These are phyloP conservation scores for Tanypteryx hageni DNA, from an alignment of 2,888 invertebrate species.

Conservation along the genomic window DNA sequence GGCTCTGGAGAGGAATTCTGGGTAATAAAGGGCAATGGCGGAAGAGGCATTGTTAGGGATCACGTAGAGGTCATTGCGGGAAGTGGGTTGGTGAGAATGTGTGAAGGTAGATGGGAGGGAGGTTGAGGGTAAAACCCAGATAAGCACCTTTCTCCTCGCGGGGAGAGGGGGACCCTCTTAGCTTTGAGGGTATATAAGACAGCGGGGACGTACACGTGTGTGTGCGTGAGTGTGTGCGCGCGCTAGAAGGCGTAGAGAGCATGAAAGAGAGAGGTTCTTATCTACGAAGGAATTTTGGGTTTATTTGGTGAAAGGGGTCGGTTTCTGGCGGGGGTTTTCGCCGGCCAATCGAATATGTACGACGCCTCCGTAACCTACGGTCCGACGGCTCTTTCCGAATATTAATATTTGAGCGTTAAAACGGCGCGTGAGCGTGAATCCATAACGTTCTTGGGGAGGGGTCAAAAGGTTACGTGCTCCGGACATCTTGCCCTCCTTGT, in stretches of 20 bases:
- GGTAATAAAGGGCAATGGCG: slow-evolving; percentile 50
- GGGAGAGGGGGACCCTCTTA: background rate
- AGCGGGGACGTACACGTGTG: background rate
- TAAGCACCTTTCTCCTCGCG: slow-evolving; percentile 11
- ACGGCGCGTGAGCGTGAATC: background rate
- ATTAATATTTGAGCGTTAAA: slow-evolving; percentile 11
- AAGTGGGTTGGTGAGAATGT: background rate
- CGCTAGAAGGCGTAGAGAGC: background rate
- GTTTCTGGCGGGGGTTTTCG: background rate
- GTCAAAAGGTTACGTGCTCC: background rate
- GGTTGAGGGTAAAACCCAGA: slow-evolving; percentile 11
- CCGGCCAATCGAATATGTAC: slow-evolving; percentile 15
- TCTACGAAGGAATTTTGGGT: slow-evolving; percentile 11
- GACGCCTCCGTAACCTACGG: background rate
- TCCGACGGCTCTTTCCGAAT: background rate
- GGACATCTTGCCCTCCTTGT: background rate
- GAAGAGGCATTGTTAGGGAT: slow-evolving; percentile 60
- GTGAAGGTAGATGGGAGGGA: background rate
- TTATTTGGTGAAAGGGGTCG: slow-evolving; percentile 28
- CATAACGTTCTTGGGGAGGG: background rate
- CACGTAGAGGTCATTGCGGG: slow-evolving; percentile 52
- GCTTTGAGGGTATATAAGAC: background rate
- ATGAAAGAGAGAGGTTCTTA: slow-evolving; percentile 2
- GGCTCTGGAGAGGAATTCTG: slow-evolving; percentile 26
- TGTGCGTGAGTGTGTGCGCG: background rate